Conservation (phyloP, 1,140 invertebrate genomes). For the Bilobella aurantiaca region DNA sequence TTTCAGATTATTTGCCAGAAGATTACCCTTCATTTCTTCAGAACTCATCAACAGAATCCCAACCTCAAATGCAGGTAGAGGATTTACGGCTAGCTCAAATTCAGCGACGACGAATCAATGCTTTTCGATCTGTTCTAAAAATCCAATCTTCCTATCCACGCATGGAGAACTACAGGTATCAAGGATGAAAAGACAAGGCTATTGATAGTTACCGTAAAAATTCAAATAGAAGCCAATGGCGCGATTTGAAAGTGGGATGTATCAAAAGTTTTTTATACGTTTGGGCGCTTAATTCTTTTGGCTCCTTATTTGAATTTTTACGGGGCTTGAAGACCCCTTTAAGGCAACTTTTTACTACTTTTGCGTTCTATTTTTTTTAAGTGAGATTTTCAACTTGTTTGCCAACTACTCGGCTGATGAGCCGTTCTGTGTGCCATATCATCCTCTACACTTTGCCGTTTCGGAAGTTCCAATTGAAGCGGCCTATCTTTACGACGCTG, state of each 20-base stretch:
- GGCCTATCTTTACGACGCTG: slow-evolving; percentile 75
- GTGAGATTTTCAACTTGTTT: slow-evolving; percentile 53
- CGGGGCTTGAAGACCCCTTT: no score
- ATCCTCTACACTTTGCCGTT: slow-evolving; percentile 55
- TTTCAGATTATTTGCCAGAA: background rate
- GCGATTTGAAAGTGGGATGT: no score
- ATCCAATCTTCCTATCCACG: slow-evolving; percentile 4
- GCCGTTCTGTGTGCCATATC: slow-evolving; percentile 63
- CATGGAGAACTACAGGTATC: slow-evolving; percentile 13
- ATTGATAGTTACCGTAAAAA: no score
- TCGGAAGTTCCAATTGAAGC: slow-evolving; percentile 68
- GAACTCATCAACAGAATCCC: background rate
- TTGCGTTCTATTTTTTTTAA: slow-evolving; percentile 37
- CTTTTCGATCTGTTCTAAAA: slow-evolving; percentile 15
- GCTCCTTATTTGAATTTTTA: background rate
- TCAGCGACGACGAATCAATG: background rate
- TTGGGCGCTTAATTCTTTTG: no score
- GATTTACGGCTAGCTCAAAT: no score
- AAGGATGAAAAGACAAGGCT: no score
- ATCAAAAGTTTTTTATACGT: no score
- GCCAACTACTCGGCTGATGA: slow-evolving; percentile 52
- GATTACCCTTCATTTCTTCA: background rate
- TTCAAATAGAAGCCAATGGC: no score
- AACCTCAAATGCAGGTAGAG: background rate
- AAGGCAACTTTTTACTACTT: background rate